These are phyloP conservation scores for Egretta garzetta DNA, from an alignment of 2,113 vertebrate species.

Conservation along the genomic window DNA sequence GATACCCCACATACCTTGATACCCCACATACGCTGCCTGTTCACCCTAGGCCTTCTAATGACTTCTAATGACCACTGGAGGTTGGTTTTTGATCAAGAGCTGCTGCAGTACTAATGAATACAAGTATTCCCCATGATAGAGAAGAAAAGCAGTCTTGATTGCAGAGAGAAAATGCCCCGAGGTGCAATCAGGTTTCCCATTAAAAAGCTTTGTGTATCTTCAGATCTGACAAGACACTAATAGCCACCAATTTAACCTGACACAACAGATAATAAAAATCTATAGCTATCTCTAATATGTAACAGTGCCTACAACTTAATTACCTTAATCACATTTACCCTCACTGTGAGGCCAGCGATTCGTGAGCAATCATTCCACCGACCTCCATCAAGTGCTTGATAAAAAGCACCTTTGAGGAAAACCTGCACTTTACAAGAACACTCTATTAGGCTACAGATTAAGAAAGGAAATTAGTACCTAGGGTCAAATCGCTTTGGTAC, in stretches of 20 bases:
- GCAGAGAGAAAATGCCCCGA: background rate
- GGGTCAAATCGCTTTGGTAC: background rate
- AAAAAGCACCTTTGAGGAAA: constrained; percentile 18
- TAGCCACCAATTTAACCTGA: background rate
- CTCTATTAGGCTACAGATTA: background rate
- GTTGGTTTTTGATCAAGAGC: background rate
- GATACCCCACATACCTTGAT: background rate
- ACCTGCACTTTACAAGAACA: background rate
- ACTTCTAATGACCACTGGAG: background rate
- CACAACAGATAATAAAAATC: background rate
- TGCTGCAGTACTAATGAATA: background rate
- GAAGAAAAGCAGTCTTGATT: background rate
- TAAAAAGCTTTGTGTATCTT: background rate
- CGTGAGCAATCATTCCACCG: background rate
- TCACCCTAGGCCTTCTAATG: background rate
- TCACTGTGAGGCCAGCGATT: background rate
- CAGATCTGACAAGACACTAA: background rate
- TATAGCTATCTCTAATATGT: background rate
- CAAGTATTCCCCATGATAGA: background rate
- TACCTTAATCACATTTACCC: background rate
- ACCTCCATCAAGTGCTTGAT: background rate
- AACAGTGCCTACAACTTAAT: background rate
- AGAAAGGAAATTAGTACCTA: constrained; percentile 10
- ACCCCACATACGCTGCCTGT: rapidly evolving
- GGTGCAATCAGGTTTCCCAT: background rate